These are phyloP conservation scores for Drosophila nannoptera DNA, from an alignment of 1,140 invertebrate species.

Conservation along the genomic window DNA sequence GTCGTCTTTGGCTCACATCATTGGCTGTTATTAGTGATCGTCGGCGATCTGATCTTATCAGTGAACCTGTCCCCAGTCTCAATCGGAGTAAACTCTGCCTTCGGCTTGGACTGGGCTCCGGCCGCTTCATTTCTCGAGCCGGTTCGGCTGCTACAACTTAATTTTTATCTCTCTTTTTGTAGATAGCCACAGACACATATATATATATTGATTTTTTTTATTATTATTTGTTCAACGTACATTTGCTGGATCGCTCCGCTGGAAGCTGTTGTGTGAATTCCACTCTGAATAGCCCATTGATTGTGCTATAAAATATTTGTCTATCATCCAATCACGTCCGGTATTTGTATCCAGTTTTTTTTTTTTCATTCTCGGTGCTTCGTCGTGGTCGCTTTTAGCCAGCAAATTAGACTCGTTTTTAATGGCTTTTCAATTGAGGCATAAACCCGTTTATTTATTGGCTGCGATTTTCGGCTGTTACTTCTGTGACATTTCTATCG, in stretches of 20 bases:
- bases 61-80: conserved; percentile 17
- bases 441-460: conserved; percentile 58
- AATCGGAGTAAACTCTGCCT: conserved; percentile 6
- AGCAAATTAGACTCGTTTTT: conserved; percentile 61
- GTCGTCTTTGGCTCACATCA: conserved; percentile 42
- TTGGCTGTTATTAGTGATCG: conserved; percentile 70
- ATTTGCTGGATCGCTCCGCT: conserved; percentile 22
- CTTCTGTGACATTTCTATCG: conserved; percentile 52
- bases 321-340: conserved; percentile 76
- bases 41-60: conserved; percentile 63
- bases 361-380: conserved; percentile 12
- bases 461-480: conserved; percentile 12
- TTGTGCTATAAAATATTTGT: conserved; percentile 63
- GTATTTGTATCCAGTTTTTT: conserved; percentile 57
- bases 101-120: neutral
- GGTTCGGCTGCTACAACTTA: conserved; percentile 56
- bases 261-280: conserved; percentile 53
- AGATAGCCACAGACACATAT: no score
- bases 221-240: neutral
- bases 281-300: conserved; percentile 68
- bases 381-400: conserved; percentile 25
- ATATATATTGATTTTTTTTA: no score
- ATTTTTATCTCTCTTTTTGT: conserved; percentile 37
- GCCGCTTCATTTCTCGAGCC: neutral
- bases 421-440: conserved; percentile 67